Evolutionary conservation across 1,140 invertebrate genomes (phyloP).

Genomic region (Colletes latitarsis): DNA sequence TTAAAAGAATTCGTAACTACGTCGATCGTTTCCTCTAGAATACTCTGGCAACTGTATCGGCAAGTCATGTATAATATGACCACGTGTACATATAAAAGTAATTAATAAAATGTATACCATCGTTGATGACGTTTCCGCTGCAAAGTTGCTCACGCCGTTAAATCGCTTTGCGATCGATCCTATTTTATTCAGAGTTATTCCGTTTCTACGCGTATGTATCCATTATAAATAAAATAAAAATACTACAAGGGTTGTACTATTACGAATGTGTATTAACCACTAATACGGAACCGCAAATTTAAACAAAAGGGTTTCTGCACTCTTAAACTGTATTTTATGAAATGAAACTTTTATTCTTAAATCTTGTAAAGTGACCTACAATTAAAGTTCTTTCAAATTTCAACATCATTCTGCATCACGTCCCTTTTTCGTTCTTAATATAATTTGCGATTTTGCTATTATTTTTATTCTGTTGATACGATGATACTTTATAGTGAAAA

Average conservation of each 20-base stretch:
- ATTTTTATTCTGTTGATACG: too few species aligned
- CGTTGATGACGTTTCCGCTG: slow-evolving; percentile 35
- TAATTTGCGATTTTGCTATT: too few species aligned
- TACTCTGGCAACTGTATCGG: neutral
- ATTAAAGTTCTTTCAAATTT: neutral
- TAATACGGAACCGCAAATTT: neutral
- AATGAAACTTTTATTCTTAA: too few species aligned
- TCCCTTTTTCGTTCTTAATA: too few species aligned
- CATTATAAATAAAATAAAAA: slow-evolving; percentile 32
- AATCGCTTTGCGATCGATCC: slow-evolving; percentile 11
- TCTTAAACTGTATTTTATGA: too few species aligned
- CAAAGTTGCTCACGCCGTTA: neutral
- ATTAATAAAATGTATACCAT: slow-evolving; percentile 47
- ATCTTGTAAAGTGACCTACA: too few species aligned
- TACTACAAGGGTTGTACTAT: neutral
- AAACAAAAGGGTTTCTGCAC: neutral
- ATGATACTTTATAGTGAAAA: too few species aligned
- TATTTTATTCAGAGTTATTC: slow-evolving; percentile 19
- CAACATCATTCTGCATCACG: neutral
- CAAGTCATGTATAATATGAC: neutral
- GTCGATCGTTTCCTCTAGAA: neutral
- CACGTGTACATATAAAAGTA: slow-evolving; percentile 31
- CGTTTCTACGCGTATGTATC: slow-evolving; percentile 25
- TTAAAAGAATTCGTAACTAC: neutral
- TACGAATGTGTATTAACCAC: neutral